Percentiles rank a stretch among this genome's conserved stretches.
These are phyloP conservation scores for Myrmophylax atrothorax DNA, from an alignment of 2,113 vertebrate species.

Conservation along the genomic window DNA sequence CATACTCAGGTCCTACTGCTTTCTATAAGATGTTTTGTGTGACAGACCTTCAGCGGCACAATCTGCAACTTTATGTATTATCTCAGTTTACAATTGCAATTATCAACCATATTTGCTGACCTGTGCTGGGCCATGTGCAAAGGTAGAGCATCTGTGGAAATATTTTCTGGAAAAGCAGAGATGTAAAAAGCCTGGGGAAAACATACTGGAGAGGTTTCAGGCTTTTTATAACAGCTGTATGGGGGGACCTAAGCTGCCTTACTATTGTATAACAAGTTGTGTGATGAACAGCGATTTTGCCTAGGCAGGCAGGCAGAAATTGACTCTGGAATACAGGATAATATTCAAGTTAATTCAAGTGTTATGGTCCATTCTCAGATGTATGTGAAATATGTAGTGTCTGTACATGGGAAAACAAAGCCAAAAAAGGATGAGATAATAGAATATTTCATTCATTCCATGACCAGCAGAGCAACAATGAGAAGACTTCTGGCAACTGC, in stretches of 20 bases:
- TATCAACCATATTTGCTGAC: neutral
- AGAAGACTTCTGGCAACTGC: neutral
- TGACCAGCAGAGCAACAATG: neutral
- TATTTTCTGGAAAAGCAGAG: neutral
- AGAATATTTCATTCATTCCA: neutral
- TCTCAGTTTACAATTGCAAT: neutral
- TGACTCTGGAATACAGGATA: neutral
- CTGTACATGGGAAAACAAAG: neutral
- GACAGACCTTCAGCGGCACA: neutral
- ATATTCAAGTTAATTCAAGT: neutral
- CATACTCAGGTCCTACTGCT: neutral
- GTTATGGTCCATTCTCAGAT: neutral
- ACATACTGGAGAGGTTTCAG: neutral
- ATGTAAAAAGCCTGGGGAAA: neutral
- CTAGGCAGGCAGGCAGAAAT: neutral
- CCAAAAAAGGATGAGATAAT: neutral
- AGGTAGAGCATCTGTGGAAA: neutral
- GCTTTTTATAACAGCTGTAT: neutral
- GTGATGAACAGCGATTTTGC: neutral
- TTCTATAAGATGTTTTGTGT: neutral
- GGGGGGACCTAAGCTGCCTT: neutral
- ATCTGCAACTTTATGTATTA: rapidly evolving
- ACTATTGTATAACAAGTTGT: neutral
- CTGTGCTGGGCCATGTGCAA: neutral
- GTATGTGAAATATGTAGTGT: neutral